Percentiles rank a stretch among this genome's conserved stretches.
Evolutionary conservation across 2,888 invertebrate genomes (phyloP).

Genomic region (Troides helena): DNA sequence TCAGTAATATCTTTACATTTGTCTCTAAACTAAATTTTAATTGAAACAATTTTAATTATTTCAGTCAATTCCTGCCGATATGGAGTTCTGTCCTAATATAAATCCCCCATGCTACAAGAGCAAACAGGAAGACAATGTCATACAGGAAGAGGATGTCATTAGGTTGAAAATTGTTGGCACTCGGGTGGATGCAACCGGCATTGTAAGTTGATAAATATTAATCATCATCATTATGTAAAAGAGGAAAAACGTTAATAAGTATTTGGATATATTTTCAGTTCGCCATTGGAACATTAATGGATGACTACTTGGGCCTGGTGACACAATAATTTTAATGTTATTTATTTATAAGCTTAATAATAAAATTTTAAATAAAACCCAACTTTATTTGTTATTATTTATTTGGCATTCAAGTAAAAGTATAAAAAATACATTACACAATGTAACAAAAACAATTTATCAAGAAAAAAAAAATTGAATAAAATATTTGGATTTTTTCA

Average conservation of each 20-base stretch:
- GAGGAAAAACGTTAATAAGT: not conserved
- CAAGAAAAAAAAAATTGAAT: conserved; percentile 48
- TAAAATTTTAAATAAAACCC: conserved; percentile 45
- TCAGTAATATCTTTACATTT: not conserved
- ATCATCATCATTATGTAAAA: not conserved
- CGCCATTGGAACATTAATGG: conserved; percentile 99
- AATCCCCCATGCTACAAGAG: conserved; percentile 99
- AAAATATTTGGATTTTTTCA: conserved; percentile 77
- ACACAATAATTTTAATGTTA: conserved; percentile 55
- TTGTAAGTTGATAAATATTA: conserved; percentile 84
- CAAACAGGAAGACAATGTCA: conserved; percentile 98
- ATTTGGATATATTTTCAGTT: conserved; percentile 84
- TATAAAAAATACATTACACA: conserved; percentile 67
- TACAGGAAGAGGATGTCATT: conserved; percentile 98
- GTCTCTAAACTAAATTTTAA: not conserved
- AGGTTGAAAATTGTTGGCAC: conserved; percentile 99
- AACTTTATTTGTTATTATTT: conserved; percentile 57
- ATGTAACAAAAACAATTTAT: conserved; percentile 73
- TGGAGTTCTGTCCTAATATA: conserved; percentile 99
- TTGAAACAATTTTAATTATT: not conserved
- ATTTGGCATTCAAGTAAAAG: conserved; percentile 79
- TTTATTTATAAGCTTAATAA: conserved; percentile 30
- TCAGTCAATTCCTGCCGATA: conserved; percentile 98
- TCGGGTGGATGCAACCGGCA: conserved; percentile 98
- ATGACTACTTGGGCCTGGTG: conserved; percentile 95